Base-by-base conservation (phyloP, 2,888 invertebrate genomes). In the Acheta domesticus region DNA sequence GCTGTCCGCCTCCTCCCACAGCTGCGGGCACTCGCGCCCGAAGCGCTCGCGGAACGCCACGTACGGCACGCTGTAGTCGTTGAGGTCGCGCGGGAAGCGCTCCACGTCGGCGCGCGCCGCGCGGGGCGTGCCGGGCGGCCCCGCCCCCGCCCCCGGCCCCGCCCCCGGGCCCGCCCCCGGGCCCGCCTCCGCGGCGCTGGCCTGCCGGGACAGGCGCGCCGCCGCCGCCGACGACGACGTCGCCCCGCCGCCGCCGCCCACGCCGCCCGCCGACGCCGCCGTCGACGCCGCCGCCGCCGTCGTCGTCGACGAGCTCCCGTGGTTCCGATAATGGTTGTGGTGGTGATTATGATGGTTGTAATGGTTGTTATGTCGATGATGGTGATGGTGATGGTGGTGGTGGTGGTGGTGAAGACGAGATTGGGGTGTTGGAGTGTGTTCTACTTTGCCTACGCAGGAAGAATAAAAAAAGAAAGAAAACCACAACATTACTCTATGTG, bases 1-100 rank as follows among this genome's bases (percentile, higher is more conserved):
- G 87, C 92, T 93, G 84, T 91, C 91, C 23, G 16, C 75, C 16
- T 76, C 76, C 86, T 91, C 91, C 89, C 89, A 89, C 84, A 89
- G 79, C 75, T 81, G 79, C 76, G 81, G 78, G 50, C 80, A 80
- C 78, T 82, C 82, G 50, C 80, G 78, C 79, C 79, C 81, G 75
- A 82, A 78, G 11, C 81, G 79, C 48, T 81, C 82, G 12, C 82
- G 81, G 74, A 82, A 81, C 49, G 82, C 82, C 73, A 81, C 79
- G 75, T 82, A 82, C 49, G 82, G 81, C 79, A 83, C 83, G 20
- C 84, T 81, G 77, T 84, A 84, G 84, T 85, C 83, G 84, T 83
- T 81, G 77, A 82, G 80, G 80, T 82, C 83, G 79, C 82, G 80
- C 62, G 83, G 83, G 78, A 82, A 83, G 75, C 80, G 77, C 80